Evolutionary conservation across 2,797 vertebrate species (phyloP), one percentile per base, ranked within the genome.

Genomic region (Alca torda): DNA sequence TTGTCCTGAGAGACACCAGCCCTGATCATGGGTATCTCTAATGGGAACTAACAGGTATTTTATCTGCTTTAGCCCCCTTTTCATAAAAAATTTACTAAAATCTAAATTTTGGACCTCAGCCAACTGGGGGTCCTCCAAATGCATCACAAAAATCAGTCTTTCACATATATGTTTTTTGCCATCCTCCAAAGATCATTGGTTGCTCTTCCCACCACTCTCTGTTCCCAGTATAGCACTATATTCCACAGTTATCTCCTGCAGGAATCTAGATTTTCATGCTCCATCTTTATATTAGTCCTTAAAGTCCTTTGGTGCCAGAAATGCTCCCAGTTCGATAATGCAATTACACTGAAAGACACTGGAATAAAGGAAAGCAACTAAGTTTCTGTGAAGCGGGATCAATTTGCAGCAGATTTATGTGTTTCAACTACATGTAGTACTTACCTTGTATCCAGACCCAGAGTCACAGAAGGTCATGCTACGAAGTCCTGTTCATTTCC

Each of bases 291-390:
- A 94, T 95, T 90, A 94, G 57, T 57, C 86, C 57, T 90, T 89
- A 61, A 95, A 92, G 77, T 61, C 80, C 94, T 93, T 68, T 67
- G 39, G 68, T 83, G 28, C 53, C 80, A 86, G 60, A 85, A 96
- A 87, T 31, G n/a, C 61, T 95, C 87, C 87, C 78, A 77, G 43
- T 82, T 94, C 87, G 90, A 90, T 94, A 97, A 94, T 30, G 57
- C 73, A 93, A 93, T 97, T 96, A 90, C 76, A 84, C 31, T 94
- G 84, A 93, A 95, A 90, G 78, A 96, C 70, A 95, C 46, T 87
- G 35, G 56, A 96, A 95, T 84, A 90, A 81, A 84, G 77, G 69
- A 83, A 93, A 95, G 80, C 72, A 96, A 91, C 91, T 95, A 80
- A 14, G 39, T 89, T 92, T 88, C 89, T 91, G 26, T 93, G 65